Evolutionary conservation across 2,113 vertebrate genomes (phyloP), one percentile per base, ranked within the genome.

Genomic region (Stigmatopora nigra): DNA sequence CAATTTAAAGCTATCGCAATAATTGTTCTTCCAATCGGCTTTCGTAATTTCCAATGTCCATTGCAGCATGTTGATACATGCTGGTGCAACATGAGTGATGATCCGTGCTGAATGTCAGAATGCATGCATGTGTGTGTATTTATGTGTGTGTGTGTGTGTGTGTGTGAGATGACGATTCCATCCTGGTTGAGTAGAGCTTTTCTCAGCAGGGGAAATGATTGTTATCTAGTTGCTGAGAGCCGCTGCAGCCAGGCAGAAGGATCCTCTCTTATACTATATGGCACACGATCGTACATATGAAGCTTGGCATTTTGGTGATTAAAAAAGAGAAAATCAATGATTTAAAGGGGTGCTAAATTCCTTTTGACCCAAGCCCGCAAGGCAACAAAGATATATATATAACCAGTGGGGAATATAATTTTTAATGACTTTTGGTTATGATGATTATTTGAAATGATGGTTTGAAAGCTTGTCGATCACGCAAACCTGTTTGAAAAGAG

Each of bases 221-320:
- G 71, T 72, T 60, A 62, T 75, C 77, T 70, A 77, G 74, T 71
- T 81, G 72, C 72, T 76, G 76, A 77, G 69, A 82, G 72, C 56
- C 10, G 36, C 64, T 45, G 38, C 71, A 86, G 78, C 80, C 83
- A 83, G 75, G 82, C 83, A 86, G 87, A 86, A 87, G 76, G 69
- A 87, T 77, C 74, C 59, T 63, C 67, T 73, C 78, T 85, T 83
- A 86, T 85, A 78, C 78, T 60, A 70, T 71, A 78, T 65, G 65
- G 72, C 67, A 78, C 71, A 77, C 79, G 81, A 80, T 80, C 64
- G 69, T 71, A 73, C 78, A 75, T 79, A 78, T 80, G 81, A 76
- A 81, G 73, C 73, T 19, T 20, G 13, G 66, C 75, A 75, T 81
- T 80, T 48, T 9, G 66, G 64, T 75, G 79, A 83, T 81, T 83